Percentiles rank a stretch among this genome's conserved stretches.
These are phyloP conservation scores for Trichogramma pretiosum DNA, from an alignment of 1,140 invertebrate species.

Conservation along the genomic window DNA sequence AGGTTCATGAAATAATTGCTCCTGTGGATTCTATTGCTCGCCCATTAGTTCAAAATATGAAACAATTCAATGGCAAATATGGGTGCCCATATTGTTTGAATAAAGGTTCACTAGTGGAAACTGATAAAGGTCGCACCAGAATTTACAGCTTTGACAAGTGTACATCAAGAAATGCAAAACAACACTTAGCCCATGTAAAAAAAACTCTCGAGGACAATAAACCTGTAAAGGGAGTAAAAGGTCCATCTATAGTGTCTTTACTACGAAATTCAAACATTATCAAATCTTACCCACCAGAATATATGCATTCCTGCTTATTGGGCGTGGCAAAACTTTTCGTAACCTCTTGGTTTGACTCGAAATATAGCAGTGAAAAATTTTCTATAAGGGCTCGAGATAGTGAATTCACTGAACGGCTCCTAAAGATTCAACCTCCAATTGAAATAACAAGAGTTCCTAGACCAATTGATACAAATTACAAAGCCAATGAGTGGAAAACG, in stretches of 20 bases:
- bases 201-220: neutral
- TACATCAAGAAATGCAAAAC: neutral
- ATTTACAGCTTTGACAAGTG: conserved; percentile 10
- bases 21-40: conserved; percentile 16
- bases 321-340: conserved; percentile 13
- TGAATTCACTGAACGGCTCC: conserved; percentile 1
- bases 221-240: conserved; percentile 16
- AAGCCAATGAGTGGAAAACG: conserved; percentile 17
- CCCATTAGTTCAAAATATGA: conserved; percentile 13
- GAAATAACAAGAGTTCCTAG: conserved; percentile 13
- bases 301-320: conserved; percentile 14
- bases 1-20: too few relatives aligned
- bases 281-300: conserved; percentile 10
- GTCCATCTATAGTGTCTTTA: conserved; percentile 5
- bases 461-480: conserved; percentile 7
- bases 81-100: conserved; percentile 18
- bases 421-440: conserved; percentile 11
- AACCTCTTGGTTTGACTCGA: conserved; percentile 14
- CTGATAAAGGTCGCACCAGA: neutral
- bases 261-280: conserved; percentile 15
- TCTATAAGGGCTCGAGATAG: neutral
- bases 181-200: conserved; percentile 1
- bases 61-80: conserved; percentile 15
- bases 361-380: neutral
- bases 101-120: conserved; percentile 6